phyloP scores from a whole-genome alignment of 1,140 invertebrate genomes.

The Panagrolaimus sp. region DNA sequence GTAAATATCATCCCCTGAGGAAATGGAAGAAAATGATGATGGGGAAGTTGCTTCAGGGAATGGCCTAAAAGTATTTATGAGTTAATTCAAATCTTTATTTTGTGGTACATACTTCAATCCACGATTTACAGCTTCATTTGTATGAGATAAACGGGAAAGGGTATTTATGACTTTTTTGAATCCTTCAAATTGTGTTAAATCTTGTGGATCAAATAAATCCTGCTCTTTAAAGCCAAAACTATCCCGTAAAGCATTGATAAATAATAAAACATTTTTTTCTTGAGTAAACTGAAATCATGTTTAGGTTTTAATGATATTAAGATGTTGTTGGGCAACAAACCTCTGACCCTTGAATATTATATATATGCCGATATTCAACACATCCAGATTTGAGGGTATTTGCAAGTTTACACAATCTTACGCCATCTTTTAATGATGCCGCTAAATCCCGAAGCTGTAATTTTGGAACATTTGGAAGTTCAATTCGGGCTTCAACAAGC shows the following conservation, averaged over 20 bases:
- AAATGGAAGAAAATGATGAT: not conserved
- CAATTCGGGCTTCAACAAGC: not conserved
- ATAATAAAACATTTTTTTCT: constrained; percentile 1
- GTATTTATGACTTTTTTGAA: constrained; percentile 1
- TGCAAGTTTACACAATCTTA: constrained; percentile 6
- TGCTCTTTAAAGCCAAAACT: not conserved
- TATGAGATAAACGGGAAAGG: not conserved
- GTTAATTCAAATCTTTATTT: not conserved
- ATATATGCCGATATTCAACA: constrained; percentile 8
- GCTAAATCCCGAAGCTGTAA: not conserved
- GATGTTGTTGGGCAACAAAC: not conserved
- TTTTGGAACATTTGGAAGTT: not conserved
- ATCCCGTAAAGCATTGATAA: not conserved
- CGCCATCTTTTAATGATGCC: not conserved
- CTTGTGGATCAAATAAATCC: not conserved
- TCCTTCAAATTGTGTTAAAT: not conserved
- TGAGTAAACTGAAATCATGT: not conserved
- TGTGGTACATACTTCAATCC: not conserved
- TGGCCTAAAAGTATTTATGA: not conserved
- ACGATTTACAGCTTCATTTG: not conserved
- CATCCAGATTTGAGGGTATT: not conserved
- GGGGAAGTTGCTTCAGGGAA: constrained; percentile 9
- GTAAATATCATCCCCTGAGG: not conserved
- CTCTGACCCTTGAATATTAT: not conserved
- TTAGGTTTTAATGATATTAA: not conserved